Evolutionary conservation across 2,888 invertebrate species (phyloP).

Genomic region (Dryadula phaetusa): DNA sequence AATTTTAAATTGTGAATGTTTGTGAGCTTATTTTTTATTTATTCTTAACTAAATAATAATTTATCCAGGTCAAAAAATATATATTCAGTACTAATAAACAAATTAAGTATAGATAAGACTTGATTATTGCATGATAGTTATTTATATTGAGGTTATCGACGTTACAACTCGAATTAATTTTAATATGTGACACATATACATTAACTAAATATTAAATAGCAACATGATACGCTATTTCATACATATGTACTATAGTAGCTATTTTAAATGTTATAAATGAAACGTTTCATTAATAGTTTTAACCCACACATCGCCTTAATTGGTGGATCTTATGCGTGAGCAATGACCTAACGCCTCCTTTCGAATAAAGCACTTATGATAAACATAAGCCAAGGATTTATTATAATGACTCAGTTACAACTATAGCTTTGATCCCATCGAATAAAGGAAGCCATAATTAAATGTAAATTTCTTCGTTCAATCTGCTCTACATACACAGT

Average conservation of each 20-base stretch:
- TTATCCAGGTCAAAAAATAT: background rate
- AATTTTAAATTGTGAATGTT: background rate
- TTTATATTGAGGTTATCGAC: background rate
- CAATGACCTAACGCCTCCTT: conserved; percentile 68
- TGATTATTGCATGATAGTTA: background rate
- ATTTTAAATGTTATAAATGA: conserved; percentile 26
- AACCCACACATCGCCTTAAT: conserved; percentile 68
- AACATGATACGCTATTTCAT: background rate
- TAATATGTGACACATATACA: background rate
- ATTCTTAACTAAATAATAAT: background rate
- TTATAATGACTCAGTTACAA: conserved; percentile 34
- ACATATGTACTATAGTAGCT: background rate
- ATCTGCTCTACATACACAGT: conserved; percentile 7
- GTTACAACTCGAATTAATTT: background rate
- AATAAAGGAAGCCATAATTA: background rate
- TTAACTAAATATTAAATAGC: background rate
- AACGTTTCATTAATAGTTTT: conserved; percentile 36
- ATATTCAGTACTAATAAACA: background rate
- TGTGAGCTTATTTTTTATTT: background rate
- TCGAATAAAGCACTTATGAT: conserved; percentile 49
- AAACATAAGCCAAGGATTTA: conserved; percentile 43
- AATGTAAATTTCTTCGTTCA: background rate
- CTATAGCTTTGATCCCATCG: background rate
- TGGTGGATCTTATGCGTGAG: conserved; percentile 59
- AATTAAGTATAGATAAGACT: background rate